Conservation (phyloP, 2,797 vertebrate species). For the Alfaro cultratus region DNA sequence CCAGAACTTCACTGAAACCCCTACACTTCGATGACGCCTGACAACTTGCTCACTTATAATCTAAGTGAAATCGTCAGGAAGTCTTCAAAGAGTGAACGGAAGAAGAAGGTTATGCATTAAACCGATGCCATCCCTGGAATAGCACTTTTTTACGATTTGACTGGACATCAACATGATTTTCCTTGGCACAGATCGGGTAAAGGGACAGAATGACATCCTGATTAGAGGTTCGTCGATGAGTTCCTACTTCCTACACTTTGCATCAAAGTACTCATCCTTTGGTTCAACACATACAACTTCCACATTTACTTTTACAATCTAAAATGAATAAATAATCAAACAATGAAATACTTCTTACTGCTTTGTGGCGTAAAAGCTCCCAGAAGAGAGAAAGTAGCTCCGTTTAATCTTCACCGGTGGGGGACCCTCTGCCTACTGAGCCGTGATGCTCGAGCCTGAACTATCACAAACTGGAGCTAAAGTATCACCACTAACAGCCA, state of each 20-base stretch:
- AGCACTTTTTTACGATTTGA: not conserved
- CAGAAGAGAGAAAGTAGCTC: not conserved
- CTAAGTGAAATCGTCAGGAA: not conserved
- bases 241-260: not conserved
- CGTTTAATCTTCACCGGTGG: not conserved
- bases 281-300: not conserved
- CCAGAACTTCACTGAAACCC: not conserved
- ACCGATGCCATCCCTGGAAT: too few species aligned
- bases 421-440: not conserved
- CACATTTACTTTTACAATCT: too few species aligned
- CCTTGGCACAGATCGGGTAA: not conserved
- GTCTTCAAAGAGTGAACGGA: not conserved
- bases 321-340: not conserved
- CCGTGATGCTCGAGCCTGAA: not conserved
- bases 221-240: not conserved
- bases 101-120: conserved; percentile 2
- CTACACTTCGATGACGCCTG: not conserved
- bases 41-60: not conserved
- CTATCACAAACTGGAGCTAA: not conserved
- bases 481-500: not conserved
- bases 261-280: not conserved
- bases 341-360: conserved; percentile 32
- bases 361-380: conserved; percentile 1
- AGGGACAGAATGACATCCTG: not conserved
- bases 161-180: not conserved